Evolutionary conservation across 2,888 invertebrate species (phyloP), one percentile per base, ranked within the genome.

Genomic region (Drosophila yooni): DNA sequence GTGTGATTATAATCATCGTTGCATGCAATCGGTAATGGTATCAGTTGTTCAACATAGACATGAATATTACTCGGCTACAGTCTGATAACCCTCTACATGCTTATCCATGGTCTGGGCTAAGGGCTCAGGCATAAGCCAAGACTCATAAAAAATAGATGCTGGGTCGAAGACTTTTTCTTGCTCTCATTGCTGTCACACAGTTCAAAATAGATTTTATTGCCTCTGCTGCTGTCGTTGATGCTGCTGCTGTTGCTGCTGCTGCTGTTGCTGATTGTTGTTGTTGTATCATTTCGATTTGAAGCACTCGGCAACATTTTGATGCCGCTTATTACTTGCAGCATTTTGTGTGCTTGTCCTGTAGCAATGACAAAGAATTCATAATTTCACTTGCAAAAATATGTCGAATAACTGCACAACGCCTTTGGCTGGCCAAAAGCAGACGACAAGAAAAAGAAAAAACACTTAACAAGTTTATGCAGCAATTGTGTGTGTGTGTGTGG

Each of bases 381-480:
- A 78, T 78, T 79, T 77, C 66, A 70, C 70, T 76, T 70, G 65
- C 77, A 57, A 58, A 72, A 68, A 66, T 54, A 48, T 64, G 74
- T 61, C 78, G 64, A 70, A 76, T 60, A 54, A 74, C 70, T 48
- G 68, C 34, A 38, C 40, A 51, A 33, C 29, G 75, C 75, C 65
- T 59, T 53, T 76, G 50, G 62, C 70, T 52, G 40, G 11, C 76
- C 77, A 54, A 58, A 56, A 62, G 65, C 70, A 58, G 74, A 74
- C 57, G 77, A 53, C 57, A 78, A 63, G 18, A 53, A 25, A 53
- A 38, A 53, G 67, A 74, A 79, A 79, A 74, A 70, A 77, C 79
- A 77, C 77, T 79, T 79, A 81, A 81, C 79, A 81, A 79, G 74
- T 79, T 79, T 79, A 79, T 81, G 74, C 74, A 79, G 80, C 76